Evolutionary conservation across 2,113 vertebrate genomes (phyloP).

Genomic region (Gadus macrocephalus): DNA sequence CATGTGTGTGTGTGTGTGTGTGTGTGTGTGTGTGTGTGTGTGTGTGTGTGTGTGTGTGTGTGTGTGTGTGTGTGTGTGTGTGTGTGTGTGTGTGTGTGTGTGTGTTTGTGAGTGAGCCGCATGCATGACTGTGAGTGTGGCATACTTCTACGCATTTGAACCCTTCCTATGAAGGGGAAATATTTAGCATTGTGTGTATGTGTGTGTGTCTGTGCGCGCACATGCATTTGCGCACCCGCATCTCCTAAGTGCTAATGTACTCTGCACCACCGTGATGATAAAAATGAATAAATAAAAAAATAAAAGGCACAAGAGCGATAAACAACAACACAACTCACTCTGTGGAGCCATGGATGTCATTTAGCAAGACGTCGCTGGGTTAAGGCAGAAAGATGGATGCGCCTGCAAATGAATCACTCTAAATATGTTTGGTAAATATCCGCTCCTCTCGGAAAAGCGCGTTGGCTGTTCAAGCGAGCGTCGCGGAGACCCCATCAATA

Average conservation of each 20-base stretch:
- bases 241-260: no score
- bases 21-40: neutral
- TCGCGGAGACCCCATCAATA: constrained; percentile 58
- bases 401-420: constrained; percentile 42
- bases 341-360: constrained; percentile 15
- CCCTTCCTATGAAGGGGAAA: no score
- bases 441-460: constrained; percentile 31
- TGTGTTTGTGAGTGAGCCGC: neutral
- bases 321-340: constrained; percentile 29
- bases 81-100: constrained; percentile 2
- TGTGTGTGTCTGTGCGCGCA: no score
- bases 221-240: neutral
- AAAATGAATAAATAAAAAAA: constrained; percentile 17
- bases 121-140: no score
- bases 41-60: neutral
- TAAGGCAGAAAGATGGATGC: constrained; percentile 23
- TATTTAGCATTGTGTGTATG: no score
- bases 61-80: neutral
- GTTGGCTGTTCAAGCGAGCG: constrained; percentile 31
- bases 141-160: no score
- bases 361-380: no score
- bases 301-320: constrained; percentile 27
- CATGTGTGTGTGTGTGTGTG: neutral
- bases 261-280: no score
- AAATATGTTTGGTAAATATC: constrained; percentile 58